Base-by-base conservation (phyloP, 2,888 invertebrate genomes). In the Drosophila peninsularis region DNA sequence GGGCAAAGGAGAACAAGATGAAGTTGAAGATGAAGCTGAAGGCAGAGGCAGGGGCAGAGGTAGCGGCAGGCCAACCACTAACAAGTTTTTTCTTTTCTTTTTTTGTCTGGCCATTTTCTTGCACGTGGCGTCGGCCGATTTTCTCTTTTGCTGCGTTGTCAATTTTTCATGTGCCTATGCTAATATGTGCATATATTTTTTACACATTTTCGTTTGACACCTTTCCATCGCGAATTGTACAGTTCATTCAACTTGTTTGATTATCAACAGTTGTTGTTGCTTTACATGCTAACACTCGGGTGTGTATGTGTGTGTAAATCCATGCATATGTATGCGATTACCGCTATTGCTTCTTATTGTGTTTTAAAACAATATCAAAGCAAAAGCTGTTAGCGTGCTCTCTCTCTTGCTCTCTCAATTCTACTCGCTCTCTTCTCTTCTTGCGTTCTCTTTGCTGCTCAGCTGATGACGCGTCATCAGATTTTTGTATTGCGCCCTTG, bases 101-200 rank as follows among this genome's bases (percentile, higher is more conserved):
- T 27, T 36, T 57, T 61, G 56, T 67, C 27, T 66, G 54, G 42
- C 71, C 64, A 69, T 72, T 63, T 78, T 72, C 63, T 65, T 66
- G 63, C 89, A 84, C 84, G 84, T 89, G 84, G 84, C 84, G 73
- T 32, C 41, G 56, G n/a, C 24, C 5, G n/a, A 68, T 72, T 62
- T 52, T 39, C 50, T 21, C 21, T 50, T 62, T 66, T 27, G 17
- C 66, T 60, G 44, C 75, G 75, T 77, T 57, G 76, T 71, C 72
- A 61, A 58, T 44, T 77, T 64, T 57, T 41, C 42, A 34, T 61
- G 30, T 17, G 37, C 7, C 52, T 24, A 27, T 13, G 1, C 17
- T 11, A 45, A 24, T 19, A 27, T 34, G 21, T n/a, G n/a, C 24
- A 14, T 13, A 10, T 17, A 17, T 27, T 30, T 10, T 30, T 5